phyloP scores from a whole-genome alignment of 2,113 vertebrate genomes.

The Pygoscelis adeliae region DNA sequence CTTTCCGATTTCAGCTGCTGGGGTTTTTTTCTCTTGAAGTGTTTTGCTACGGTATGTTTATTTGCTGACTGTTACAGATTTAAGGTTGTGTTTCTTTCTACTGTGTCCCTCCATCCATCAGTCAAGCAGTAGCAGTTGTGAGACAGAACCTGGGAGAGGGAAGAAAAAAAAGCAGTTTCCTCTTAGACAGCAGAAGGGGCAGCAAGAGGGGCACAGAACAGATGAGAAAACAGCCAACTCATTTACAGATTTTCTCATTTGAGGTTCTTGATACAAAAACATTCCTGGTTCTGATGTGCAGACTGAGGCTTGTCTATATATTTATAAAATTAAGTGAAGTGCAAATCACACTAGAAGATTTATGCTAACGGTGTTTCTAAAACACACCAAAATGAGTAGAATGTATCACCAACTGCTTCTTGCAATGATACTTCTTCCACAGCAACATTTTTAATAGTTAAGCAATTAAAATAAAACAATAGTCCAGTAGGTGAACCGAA shows the following conservation, averaged over 20 bases:
- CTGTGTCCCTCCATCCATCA: conserved; percentile 50
- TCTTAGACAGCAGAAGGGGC: conserved; percentile 71
- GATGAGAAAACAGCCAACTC: conserved; percentile 74
- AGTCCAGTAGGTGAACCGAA: background rate
- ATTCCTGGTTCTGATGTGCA: conserved; percentile 74
- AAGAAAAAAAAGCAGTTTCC: conserved; percentile 53
- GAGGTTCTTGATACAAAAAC: conserved; percentile 74
- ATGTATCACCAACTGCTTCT: conserved; percentile 71
- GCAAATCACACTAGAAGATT: conserved; percentile 74
- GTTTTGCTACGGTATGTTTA: background rate
- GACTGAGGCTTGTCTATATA: conserved; percentile 75
- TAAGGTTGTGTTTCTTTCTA: conserved; percentile 40
- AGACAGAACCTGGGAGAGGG: conserved; percentile 53
- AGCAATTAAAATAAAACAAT: conserved; percentile 10
- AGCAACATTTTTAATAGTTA: conserved; percentile 62
- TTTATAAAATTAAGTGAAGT: conserved; percentile 76
- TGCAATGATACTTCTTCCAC: conserved; percentile 32
- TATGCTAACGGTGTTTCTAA: conserved; percentile 74
- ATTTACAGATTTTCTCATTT: conserved; percentile 76
- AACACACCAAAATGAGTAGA: conserved; percentile 72
- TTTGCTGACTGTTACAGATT: conserved; percentile 40
- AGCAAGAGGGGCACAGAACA: conserved; percentile 73
- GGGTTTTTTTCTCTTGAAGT: background rate
- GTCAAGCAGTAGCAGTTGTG: conserved; percentile 64
- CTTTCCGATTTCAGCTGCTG: conserved; percentile 15